phyloP scores from a whole-genome alignment of 1,140 invertebrate genomes.

The Protaetia brevitarsis region DNA sequence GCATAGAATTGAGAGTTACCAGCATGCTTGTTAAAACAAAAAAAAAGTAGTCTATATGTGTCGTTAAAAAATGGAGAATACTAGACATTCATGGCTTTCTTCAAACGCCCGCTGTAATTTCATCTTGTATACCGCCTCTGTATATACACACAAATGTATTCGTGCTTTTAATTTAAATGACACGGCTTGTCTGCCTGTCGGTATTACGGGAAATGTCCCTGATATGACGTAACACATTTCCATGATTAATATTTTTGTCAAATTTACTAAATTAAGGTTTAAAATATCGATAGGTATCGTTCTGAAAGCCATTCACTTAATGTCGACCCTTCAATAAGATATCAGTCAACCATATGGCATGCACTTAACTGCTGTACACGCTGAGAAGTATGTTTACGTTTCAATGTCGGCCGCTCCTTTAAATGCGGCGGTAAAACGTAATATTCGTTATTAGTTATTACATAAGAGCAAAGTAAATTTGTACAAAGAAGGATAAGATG shows the following conservation, averaged over 20 bases:
- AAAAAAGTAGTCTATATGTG: not conserved
- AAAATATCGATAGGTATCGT: not conserved
- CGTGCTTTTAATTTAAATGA: constrained; percentile 10
- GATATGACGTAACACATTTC: constrained; percentile 10
- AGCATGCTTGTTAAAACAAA: constrained; percentile 2
- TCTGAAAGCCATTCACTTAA: not conserved
- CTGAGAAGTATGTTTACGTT: constrained; percentile 10
- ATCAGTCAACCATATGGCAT: constrained; percentile 12
- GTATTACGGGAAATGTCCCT: not conserved
- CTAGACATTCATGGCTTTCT: constrained; percentile 16
- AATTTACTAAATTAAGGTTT: no score
- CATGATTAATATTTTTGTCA: constrained; percentile 2
- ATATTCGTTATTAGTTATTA: not conserved
- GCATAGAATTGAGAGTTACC: constrained; percentile 5
- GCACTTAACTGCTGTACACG: not conserved
- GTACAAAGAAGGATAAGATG: no score
- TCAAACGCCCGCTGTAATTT: constrained; percentile 15
- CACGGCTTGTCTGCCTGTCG: not conserved
- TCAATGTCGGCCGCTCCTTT: constrained; percentile 9
- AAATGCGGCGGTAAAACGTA: not conserved
- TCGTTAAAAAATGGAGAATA: constrained; percentile 3
- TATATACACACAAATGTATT: constrained; percentile 9
- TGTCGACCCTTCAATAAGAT: not conserved
- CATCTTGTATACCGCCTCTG: not conserved
- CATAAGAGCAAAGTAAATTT: not conserved